Conservation (phyloP, 2,113 vertebrate genomes). For the Mastomys coucha region DNA sequence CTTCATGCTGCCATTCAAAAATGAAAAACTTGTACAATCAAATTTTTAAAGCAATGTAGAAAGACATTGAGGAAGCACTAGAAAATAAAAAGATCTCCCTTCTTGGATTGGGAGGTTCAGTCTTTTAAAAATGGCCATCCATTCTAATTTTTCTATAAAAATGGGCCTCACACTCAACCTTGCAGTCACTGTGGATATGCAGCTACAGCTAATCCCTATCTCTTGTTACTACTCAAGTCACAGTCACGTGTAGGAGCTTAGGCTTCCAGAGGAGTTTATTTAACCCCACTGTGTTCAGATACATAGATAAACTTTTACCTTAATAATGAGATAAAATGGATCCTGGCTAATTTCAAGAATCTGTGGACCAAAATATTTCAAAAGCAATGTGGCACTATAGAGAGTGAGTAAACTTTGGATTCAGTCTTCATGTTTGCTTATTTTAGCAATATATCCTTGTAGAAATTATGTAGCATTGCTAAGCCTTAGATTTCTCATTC, state of each 20-base stretch:
- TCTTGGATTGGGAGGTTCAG: too few relatives aligned
- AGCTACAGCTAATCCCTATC: neutral
- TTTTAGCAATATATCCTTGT: neutral
- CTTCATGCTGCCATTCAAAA: neutral
- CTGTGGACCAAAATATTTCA: neutral
- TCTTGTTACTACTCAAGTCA: neutral
- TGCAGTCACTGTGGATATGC: neutral
- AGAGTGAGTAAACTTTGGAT: neutral
- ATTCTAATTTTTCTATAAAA: neutral
- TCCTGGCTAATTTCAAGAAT: conserved; percentile 4
- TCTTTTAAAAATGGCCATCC: too few relatives aligned
- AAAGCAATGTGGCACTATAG: neutral
- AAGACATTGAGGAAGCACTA: too few relatives aligned
- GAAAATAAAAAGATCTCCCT: too few relatives aligned
- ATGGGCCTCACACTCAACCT: neutral
- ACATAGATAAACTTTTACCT: neutral
- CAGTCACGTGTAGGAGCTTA: neutral
- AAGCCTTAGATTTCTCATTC: conserved; percentile 11
- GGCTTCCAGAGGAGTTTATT: neutral
- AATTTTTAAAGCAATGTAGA: too few relatives aligned
- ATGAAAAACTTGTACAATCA: neutral
- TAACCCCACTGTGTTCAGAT: neutral
- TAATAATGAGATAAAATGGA: neutral
- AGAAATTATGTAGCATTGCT: neutral
- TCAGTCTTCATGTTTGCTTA: neutral